These are phyloP conservation scores for Pecten maximus DNA, from an alignment of 2,888 invertebrate genomes.

Conservation along the genomic window DNA sequence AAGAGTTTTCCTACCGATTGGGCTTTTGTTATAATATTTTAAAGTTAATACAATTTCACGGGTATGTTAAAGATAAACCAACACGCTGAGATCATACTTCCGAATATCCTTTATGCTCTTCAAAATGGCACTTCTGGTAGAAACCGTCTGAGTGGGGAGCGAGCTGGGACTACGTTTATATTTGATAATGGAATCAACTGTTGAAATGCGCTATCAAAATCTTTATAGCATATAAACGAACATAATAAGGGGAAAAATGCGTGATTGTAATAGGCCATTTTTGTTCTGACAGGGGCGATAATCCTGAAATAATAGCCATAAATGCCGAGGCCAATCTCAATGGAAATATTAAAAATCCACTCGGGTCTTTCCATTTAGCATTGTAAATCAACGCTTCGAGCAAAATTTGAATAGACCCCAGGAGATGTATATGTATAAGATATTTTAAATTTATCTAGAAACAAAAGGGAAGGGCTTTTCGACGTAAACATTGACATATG, in stretches of 20 bases:
- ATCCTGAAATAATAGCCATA: neutral
- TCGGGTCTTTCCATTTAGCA: neutral
- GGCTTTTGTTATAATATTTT: conserved; percentile 2
- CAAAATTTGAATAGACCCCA: neutral
- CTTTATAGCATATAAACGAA: neutral
- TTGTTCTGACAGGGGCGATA: neutral
- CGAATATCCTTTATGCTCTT: neutral
- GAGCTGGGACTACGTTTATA: neutral
- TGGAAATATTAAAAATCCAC: neutral
- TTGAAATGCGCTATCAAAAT: neutral
- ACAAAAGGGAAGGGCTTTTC: neutral
- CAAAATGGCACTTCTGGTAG: neutral
- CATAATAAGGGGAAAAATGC: neutral
- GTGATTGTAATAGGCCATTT: neutral
- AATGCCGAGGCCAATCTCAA: neutral
- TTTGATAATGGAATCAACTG: neutral
- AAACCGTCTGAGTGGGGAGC: neutral
- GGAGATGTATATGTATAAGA: neutral
- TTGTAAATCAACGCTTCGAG: neutral
- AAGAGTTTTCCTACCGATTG: neutral
- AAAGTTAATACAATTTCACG: neutral
- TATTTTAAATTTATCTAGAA: neutral
- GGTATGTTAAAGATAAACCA: neutral
- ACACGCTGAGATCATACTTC: neutral
- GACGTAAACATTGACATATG: no score